Percentiles rank a stretch among this genome's conserved stretches.
These are phyloP conservation scores for Sialis lutaria DNA, from an alignment of 2,888 invertebrate species.

Conservation along the genomic window DNA sequence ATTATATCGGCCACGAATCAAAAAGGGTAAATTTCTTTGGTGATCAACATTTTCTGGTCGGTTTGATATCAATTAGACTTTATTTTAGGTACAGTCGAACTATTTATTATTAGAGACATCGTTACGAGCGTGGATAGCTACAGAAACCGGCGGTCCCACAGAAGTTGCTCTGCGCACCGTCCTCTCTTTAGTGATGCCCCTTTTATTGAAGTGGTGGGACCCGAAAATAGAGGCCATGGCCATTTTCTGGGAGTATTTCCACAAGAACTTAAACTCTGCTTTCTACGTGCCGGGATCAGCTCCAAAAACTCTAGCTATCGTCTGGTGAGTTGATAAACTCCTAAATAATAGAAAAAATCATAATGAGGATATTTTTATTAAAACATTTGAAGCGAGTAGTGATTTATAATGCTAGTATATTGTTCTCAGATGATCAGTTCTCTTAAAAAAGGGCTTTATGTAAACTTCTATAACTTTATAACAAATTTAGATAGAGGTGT, in stretches of 20 bases:
- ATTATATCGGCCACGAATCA: slow-evolving; percentile 15
- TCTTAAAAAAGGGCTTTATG: too few species aligned
- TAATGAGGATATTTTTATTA: background rate
- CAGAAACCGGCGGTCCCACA: slow-evolving; percentile 22
- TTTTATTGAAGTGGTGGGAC: slow-evolving; percentile 30
- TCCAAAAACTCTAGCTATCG: slow-evolving; percentile 26
- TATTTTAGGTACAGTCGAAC: slow-evolving; percentile 19
- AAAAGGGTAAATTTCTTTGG: background rate
- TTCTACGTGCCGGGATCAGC: slow-evolving; percentile 30
- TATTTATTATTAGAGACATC: slow-evolving; percentile 27
- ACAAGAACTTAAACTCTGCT: slow-evolving; percentile 33
- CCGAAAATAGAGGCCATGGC: slow-evolving; percentile 30
- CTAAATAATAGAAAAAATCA: slow-evolving; percentile 1
- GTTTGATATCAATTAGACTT: slow-evolving; percentile 5
- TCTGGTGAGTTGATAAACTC: slow-evolving; percentile 14
- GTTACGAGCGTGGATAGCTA: slow-evolving; percentile 26
- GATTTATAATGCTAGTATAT: too few species aligned
- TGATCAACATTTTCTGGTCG: slow-evolving; percentile 7
- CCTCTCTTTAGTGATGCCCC: slow-evolving; percentile 24
- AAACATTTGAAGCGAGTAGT: too few species aligned
- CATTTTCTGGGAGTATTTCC: slow-evolving; percentile 38
- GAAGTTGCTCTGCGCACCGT: slow-evolving; percentile 30
- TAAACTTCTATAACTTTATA: too few species aligned
- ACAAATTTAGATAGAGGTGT: too few species aligned
- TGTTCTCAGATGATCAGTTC: too few species aligned